A percentile compares a stretch with the other conserved stretches of the same genome.
Evolutionary conservation across 37 sponge, comb jelly and placozoan species (phyloP).

Genomic region (Aphrocallistes beatrix): DNA sequence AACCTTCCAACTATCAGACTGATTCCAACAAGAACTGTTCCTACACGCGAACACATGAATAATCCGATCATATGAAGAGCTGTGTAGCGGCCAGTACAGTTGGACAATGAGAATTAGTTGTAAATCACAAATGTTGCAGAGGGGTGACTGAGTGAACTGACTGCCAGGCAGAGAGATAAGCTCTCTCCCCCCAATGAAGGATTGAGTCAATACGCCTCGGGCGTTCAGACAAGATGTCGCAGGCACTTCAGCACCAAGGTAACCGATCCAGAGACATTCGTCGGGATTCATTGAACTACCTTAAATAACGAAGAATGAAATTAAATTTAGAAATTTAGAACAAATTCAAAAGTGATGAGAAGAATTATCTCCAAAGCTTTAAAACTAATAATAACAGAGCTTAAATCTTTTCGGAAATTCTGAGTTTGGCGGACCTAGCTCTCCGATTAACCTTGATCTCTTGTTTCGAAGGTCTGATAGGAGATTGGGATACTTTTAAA

Average conservation of each 20-base stretch:
- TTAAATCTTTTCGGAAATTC: neutral
- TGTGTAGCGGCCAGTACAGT: neutral
- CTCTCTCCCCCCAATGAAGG: neutral
- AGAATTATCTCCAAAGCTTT: neutral
- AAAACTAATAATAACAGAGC: neutral
- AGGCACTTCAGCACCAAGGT: neutral
- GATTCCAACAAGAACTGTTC: neutral
- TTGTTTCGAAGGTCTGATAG: constrained; percentile 1
- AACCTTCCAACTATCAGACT: neutral
- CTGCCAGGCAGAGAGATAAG: neutral
- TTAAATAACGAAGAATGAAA: neutral
- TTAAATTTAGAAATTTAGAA: neutral
- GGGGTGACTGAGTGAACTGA: neutral
- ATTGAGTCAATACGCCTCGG: neutral
- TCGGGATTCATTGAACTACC: neutral
- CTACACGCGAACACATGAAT: constrained; percentile 2
- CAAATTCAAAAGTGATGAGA: neutral
- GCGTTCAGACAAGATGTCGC: neutral
- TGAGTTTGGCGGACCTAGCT: constrained; percentile 31
- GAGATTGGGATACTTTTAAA: neutral
- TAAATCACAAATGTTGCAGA: neutral
- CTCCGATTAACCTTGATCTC: constrained; percentile 23
- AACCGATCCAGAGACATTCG: constrained; percentile 13
- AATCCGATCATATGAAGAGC: neutral
- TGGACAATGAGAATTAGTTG: neutral